phyloP scores from a whole-genome alignment of 2,113 vertebrate genomes.

The Ondatra zibethicus region DNA sequence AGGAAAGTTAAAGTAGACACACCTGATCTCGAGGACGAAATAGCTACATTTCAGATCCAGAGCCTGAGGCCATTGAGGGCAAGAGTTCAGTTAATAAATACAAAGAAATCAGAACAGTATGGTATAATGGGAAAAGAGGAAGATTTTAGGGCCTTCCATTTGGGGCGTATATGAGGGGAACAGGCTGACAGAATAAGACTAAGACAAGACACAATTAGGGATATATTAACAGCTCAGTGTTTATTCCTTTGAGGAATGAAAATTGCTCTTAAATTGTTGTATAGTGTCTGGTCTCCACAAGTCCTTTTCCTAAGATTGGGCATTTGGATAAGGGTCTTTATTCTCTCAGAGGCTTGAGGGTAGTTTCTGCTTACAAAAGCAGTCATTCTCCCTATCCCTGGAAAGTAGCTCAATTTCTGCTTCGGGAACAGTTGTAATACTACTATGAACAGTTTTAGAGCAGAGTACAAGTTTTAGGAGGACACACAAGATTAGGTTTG shows the following conservation, averaged over 20 bases:
- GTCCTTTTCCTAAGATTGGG: neutral
- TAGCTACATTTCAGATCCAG: neutral
- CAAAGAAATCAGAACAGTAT: neutral
- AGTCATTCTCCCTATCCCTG: neutral
- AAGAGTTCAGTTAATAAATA: neutral
- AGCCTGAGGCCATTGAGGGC: neutral
- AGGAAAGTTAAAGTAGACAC: neutral
- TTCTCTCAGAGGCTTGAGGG: neutral
- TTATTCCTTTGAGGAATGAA: neutral
- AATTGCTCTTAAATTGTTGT: neutral
- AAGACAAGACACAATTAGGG: neutral
- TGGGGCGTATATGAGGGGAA: neutral
- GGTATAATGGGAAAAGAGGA: neutral
- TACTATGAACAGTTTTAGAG: neutral
- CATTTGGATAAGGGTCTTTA: neutral
- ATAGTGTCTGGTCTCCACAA: neutral
- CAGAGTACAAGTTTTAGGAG: conserved; percentile 19
- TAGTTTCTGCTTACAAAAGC: neutral
- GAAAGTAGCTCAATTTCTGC: neutral
- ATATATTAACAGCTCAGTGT: neutral
- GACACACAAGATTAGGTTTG: neutral
- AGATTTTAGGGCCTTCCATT: neutral
- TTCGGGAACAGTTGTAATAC: neutral
- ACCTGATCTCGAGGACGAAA: neutral
- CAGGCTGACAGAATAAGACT: neutral